Conservation (phyloP, 2,113 vertebrate species). For the Blennius ocellaris region DNA sequence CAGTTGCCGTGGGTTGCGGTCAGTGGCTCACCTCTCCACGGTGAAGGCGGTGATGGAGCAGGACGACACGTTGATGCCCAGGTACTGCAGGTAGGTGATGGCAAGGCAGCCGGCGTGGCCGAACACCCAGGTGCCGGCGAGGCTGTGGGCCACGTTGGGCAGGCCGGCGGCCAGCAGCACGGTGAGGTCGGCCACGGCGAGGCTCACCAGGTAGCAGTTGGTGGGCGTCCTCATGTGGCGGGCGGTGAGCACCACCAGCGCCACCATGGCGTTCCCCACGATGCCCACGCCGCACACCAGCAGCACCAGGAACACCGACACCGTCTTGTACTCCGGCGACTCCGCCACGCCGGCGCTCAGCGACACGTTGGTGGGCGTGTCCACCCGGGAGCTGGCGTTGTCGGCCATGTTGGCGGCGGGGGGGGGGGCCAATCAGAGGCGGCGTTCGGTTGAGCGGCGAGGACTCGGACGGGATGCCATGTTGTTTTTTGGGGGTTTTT, state of each 20-base stretch:
- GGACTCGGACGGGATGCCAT: neutral
- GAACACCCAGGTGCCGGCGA: slow-evolving; percentile 84
- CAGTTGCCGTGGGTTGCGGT: no score
- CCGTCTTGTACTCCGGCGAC: slow-evolving; percentile 81
- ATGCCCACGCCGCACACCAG: slow-evolving; percentile 84
- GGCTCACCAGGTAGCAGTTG: slow-evolving; percentile 87
- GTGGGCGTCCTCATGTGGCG: slow-evolving; percentile 86
- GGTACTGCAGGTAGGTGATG: slow-evolving; percentile 88
- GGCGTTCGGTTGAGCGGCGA: slow-evolving; percentile 5
- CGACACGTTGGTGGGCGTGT: slow-evolving; percentile 81
- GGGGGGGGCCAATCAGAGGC: neutral
- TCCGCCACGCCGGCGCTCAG: slow-evolving; percentile 66
- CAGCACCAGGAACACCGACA: slow-evolving; percentile 84
- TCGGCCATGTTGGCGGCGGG: slow-evolving; percentile 70
- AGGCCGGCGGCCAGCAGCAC: slow-evolving; percentile 85
- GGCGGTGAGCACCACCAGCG: slow-evolving; percentile 85
- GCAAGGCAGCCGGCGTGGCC: slow-evolving; percentile 82
- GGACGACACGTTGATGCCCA: slow-evolving; percentile 88
- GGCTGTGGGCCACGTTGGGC: slow-evolving; percentile 84
- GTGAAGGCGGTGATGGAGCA: slow-evolving; percentile 88
- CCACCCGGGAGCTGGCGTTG: slow-evolving; percentile 74
- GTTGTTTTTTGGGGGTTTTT: slow-evolving; percentile 26
- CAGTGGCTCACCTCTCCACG: slow-evolving; percentile 80
- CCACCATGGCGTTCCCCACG: slow-evolving; percentile 87
- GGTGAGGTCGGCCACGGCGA: slow-evolving; percentile 85